Evolutionary conservation across 1,140 invertebrate species (phyloP), one percentile per base, ranked within the genome.

Genomic region (Zophobas atratus): DNA sequence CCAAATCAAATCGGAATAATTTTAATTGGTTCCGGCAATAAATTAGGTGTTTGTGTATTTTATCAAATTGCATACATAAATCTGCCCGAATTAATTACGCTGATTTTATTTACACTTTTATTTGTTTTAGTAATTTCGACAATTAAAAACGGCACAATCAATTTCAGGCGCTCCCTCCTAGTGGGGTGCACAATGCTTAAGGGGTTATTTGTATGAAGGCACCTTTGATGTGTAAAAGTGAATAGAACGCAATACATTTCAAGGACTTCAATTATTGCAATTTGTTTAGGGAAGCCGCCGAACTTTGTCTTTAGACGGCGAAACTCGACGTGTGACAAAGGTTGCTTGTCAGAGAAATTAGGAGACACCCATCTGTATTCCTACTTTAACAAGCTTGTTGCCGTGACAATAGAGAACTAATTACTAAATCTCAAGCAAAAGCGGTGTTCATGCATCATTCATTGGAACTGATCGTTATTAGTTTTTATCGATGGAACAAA

Each of bases 101-200:
- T 39, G 60, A 67, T 67, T 67, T 67, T 67, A 67, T 67, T 67
- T 67, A 67, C 60, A 67, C 60, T 67, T 67, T 67, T 67, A 67
- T 67, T 67, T 67, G 60, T 43, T 67, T 67, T 67, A 33, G 36
- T 43, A 67, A 67, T 67, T 67, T 67, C 41, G 43, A 67, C 60
- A 51, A 51, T 51, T 20, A 51, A 51, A 51, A 51, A 51, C 49
- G 49, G n/a, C 20, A 20, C 2, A 51, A 46, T 46, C 3, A 46
- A 46, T 46, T 46, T 46, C 43, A 20, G 20, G 20, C 20, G 20
- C 20, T 20, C 20, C 20, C 20, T 20, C 20, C 20, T 20, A 20
- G 20, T 20, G 20, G 20, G 20, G 20, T 20, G 20, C 20, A 20
- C 20, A 51, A 51, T n/a, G 20, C 49, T 51, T 51, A 51, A n/a